Base-by-base conservation (phyloP, 2,113 vertebrate genomes). In the Pomatostomus ruficeps region DNA sequence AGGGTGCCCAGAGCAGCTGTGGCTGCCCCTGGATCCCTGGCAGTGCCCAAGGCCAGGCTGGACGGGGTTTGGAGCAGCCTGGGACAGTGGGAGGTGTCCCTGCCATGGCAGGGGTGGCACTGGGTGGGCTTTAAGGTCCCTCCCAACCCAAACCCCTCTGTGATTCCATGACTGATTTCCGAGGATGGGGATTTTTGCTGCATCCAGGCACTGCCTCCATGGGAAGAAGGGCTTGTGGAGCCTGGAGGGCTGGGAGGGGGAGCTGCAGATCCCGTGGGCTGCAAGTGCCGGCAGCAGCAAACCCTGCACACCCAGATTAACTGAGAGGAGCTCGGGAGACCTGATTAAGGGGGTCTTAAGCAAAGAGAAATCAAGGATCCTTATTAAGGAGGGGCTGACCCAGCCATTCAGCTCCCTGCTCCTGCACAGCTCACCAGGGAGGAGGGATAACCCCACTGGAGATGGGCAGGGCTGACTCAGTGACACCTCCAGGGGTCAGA, bases 121-220 rank as follows among this genome's bases (percentile, higher is more conserved):
- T 35, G 40, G 21, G 0, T 46, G n/a, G 2, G 1, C 14, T 48
- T 54, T 26, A 9, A 68, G 29, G 14, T 12, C 7, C 5, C 10
- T 82, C 46, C 8, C 40, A 26, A 14, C 25, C 9, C 21, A 48
- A 35, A 75, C 40, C 40, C 10, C 16, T 22, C 77, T 1, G 1
- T 1, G 38, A 31, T 31, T 31, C 40, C 54, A 6, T 4, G 25
- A 9, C 16, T 48, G 0, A 11, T 70, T 52, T 22, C 57, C 15
- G 16, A n/a, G 15, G 17, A 13, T 3, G 12, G 28, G 33, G 65
- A 1, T 5, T 67, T 79, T 43, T 33, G 0, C 25, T 11, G 28
- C 35, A 7, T 25, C 38, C 61, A 3, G 2, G 24, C 0, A 0
- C 24, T 2, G 28, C 3, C 7, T 42, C 72, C 15, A 0, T 10